Evolutionary conservation across 1,140 invertebrate species (phyloP).

Genomic region (Adoxophyes honmai): DNA sequence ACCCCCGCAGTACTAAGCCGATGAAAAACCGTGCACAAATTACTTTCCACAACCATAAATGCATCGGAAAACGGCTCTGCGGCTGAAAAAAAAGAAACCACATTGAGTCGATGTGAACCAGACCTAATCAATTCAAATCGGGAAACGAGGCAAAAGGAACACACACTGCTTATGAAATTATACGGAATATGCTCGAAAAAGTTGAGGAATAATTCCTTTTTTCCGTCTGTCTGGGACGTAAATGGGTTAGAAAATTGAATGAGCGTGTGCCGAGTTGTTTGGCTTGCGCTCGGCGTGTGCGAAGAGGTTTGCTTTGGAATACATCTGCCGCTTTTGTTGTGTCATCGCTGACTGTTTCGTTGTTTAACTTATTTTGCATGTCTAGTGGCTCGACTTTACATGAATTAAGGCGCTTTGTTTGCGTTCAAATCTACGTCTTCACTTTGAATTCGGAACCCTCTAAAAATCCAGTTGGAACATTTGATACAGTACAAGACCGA

Average conservation of each 20-base stretch:
- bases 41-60: slow-evolving; percentile 38
- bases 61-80: slow-evolving; percentile 37
- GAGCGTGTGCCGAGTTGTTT: slow-evolving; percentile 43
- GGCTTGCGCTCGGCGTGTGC: slow-evolving; percentile 53
- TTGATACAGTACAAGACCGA: slow-evolving; percentile 5
- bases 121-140: slow-evolving; percentile 71
- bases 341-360: slow-evolving; percentile 24
- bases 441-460: no score
- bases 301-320: slow-evolving; percentile 17
- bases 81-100: slow-evolving; percentile 43
- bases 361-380: slow-evolving; percentile 15
- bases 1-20: slow-evolving; percentile 9
- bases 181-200: slow-evolving; percentile 51
- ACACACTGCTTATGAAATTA: slow-evolving; percentile 71
- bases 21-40: slow-evolving; percentile 26
- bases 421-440: not conserved
- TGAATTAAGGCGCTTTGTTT: slow-evolving; percentile 14
- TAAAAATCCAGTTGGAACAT: not conserved
- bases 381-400: slow-evolving; percentile 11
- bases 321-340: slow-evolving; percentile 29
- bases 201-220: slow-evolving; percentile 48
- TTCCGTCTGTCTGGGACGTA: slow-evolving; percentile 62
- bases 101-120: slow-evolving; percentile 66
- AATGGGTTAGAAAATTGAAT: slow-evolving; percentile 76
- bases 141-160: slow-evolving; percentile 63